phyloP scores from a whole-genome alignment of 2,888 invertebrate genomes.

The Syritta pipiens region DNA sequence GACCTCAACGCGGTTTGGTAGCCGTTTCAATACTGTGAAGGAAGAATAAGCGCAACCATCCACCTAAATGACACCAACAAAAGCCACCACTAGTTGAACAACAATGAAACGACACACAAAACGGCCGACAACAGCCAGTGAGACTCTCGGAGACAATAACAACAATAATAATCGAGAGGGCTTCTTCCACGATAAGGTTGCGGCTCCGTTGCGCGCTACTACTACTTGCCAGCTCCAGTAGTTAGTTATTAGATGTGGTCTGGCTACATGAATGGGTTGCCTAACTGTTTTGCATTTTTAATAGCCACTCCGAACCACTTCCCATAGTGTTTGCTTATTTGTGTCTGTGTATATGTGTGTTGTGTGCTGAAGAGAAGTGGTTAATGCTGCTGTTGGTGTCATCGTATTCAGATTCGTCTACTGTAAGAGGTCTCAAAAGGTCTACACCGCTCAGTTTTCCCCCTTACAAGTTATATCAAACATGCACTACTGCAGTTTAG shows the following conservation, averaged over 20 bases:
- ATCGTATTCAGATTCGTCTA: constrained; percentile 3
- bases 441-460: constrained; percentile 49
- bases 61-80: constrained; percentile 64
- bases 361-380: constrained; percentile 13
- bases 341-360: neutral
- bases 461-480: neutral
- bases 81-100: constrained; percentile 55
- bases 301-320: constrained; percentile 60
- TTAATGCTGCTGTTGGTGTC: constrained; percentile 38
- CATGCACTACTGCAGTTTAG: constrained; percentile 34
- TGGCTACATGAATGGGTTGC: constrained; percentile 64
- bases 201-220: constrained; percentile 12
- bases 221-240: constrained; percentile 26
- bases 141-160: constrained; percentile 45
- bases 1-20: constrained; percentile 57
- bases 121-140: constrained; percentile 21
- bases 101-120: constrained; percentile 59
- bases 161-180: constrained; percentile 55
- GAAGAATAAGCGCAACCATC: constrained; percentile 60
- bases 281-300: constrained; percentile 68
- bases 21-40: constrained; percentile 54
- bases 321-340: constrained; percentile 20
- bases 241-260: constrained; percentile 57
- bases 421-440: constrained; percentile 28
- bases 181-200: constrained; percentile 61